phyloP scores from a whole-genome alignment of 2,113 vertebrate species.

The Potamarius usumacintae region DNA sequence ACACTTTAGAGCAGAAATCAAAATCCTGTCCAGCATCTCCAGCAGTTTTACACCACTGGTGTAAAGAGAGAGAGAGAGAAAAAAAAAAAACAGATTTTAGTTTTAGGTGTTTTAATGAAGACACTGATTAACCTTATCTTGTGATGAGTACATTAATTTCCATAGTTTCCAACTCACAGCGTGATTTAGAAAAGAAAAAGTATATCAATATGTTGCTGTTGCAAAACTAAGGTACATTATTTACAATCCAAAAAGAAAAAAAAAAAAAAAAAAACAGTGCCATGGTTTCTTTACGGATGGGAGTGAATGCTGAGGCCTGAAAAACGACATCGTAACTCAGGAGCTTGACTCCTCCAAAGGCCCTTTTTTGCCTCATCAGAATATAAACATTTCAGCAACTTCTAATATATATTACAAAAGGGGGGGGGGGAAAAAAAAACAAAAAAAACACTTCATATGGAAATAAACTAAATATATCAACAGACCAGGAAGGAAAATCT shows the following conservation, averaged over 20 bases:
- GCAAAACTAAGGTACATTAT: constrained; percentile 66
- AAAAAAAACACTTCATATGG: constrained; percentile 34
- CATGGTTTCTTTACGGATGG: constrained; percentile 38
- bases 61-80: background rate
- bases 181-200: constrained; percentile 60
- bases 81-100: background rate
- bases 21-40: background rate
- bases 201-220: constrained; percentile 57
- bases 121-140: constrained; percentile 60
- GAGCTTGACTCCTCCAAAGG: constrained; percentile 22
- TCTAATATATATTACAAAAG: constrained; percentile 39
- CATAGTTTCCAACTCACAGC: constrained; percentile 58
- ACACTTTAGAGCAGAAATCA: background rate
- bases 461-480: constrained; percentile 49
- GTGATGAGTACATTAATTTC: constrained; percentile 63
- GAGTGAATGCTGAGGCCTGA: constrained; percentile 56
- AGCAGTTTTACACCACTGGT: background rate
- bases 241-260: constrained; percentile 59
- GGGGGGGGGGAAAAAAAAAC: background rate
- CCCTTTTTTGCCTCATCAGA: constrained; percentile 33
- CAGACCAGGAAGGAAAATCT: constrained; percentile 45
- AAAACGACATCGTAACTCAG: constrained; percentile 45
- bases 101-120: constrained; percentile 64
- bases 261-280: constrained; percentile 55
- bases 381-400: constrained; percentile 42